phyloP scores from a whole-genome alignment of 2,888 invertebrate species.

The Chrysolina americana region DNA sequence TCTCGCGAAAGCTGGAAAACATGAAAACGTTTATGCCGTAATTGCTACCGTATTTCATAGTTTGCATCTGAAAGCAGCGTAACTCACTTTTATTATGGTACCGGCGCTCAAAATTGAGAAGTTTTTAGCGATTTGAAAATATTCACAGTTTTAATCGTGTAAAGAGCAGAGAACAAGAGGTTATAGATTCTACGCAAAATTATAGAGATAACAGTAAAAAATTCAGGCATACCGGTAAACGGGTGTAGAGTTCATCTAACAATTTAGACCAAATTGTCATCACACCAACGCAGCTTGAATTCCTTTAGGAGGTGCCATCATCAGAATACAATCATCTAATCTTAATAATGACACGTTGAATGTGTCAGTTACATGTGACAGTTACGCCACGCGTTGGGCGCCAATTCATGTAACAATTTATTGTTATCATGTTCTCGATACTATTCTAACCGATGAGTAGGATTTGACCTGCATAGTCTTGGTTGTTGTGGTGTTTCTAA shows the following conservation, averaged over 20 bases:
- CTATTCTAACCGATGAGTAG: too few relatives aligned
- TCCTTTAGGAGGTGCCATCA: too few relatives aligned
- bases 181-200: neutral
- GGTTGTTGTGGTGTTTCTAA: too few relatives aligned
- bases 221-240: neutral
- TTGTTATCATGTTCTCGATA: too few relatives aligned
- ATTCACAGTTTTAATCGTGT: neutral
- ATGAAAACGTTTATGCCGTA: neutral
- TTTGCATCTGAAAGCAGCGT: neutral
- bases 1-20: neutral
- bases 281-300: neutral
- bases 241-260: too few relatives aligned
- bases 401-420: too few relatives aligned
- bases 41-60: conserved; percentile 4
- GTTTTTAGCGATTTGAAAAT: conserved; percentile 1
- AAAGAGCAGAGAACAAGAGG: neutral
- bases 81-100: neutral
- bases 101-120: conserved; percentile 4
- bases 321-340: too few relatives aligned
- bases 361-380: too few relatives aligned
- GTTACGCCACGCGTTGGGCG: too few relatives aligned
- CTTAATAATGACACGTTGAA: too few relatives aligned
- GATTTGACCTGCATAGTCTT: too few relatives aligned
- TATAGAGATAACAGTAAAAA: neutral
- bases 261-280: neutral